Base-by-base conservation (phyloP, 2,888 invertebrate species). In the Xestia rhomboidea region DNA sequence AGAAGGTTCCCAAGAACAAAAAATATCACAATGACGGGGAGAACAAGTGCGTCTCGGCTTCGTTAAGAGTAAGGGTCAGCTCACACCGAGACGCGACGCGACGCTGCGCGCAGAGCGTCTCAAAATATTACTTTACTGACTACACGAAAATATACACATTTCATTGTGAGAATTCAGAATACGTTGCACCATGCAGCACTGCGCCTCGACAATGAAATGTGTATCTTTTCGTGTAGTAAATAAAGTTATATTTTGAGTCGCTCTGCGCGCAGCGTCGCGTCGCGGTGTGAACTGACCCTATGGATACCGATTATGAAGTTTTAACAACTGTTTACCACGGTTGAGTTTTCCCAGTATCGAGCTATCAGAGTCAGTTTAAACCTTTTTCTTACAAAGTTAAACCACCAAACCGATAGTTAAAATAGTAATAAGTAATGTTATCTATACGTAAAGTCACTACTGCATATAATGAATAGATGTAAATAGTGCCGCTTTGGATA, bases 401-500 rank as follows among this genome's bases (percentile, higher is more conserved):
- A 74, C 72, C 64, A 70, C n/a, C 69, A 79, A 87, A 84, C 77
- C 68, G 67, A 73, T 44, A 77, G 67, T 44, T 63, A 74, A 64
- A 67, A 57, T 73, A 82, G 66, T 73, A 70, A 74, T 81, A 78
- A 83, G 79, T 88, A 85, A 81, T 73, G 74, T 76, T 74, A 81
- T 84, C 34, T 79, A 78, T 85, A 88, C 88, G 87, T 88, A 88
- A 88, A 86, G 82, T 88, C 87, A 88, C 87, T 87, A 86, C 77
- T 86, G 82, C 84, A 86, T 87, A 82, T 81, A 80, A 86, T 82
- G 83, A 75, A 79, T 84, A 87, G 78, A 81, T 91, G 92, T 90
- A 91, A 85, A 92, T 91, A 92, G 83, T 83, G 87, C 87, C 78
- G 89, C 90, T 91, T 88, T 73, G 34, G 83, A 89, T 88, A 90